Evolutionary conservation across 2,797 vertebrate genomes (phyloP).

Genomic region (Pterois miles): DNA sequence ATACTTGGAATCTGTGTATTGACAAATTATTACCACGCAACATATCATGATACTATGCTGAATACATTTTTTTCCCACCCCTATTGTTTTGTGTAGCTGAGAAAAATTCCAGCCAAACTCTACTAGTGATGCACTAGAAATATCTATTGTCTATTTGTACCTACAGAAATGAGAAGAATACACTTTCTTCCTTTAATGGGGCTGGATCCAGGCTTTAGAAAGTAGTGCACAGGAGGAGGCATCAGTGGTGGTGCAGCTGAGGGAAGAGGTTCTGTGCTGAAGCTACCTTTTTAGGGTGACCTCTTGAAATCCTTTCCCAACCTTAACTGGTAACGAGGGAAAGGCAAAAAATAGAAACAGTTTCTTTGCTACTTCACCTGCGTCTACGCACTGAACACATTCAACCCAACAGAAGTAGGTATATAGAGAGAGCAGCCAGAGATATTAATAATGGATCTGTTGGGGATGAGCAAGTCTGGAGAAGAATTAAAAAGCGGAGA

Average conservation of each 20-base stretch:
- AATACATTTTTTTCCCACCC: too few relatives aligned
- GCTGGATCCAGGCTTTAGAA: slow-evolving; percentile 24
- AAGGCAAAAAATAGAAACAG: not conserved
- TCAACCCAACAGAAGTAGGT: not conserved
- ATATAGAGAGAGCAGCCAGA: not conserved
- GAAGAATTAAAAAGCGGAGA: slow-evolving; percentile 10
- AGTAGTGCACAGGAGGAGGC: not conserved
- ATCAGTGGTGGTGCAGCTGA: not conserved
- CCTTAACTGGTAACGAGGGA: not conserved
- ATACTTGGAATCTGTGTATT: too few relatives aligned
- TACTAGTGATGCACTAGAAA: not conserved
- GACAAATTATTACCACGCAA: too few relatives aligned
- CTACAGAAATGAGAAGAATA: not conserved
- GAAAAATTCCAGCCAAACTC: not conserved
- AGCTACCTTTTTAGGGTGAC: not conserved
- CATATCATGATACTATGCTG: too few relatives aligned
- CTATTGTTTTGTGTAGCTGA: not conserved
- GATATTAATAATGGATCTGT: not conserved
- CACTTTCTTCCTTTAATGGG: not conserved
- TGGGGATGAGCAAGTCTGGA: not conserved
- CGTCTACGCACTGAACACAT: not conserved
- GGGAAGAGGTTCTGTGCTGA: not conserved
- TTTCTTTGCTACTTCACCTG: not conserved
- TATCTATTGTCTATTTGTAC: not conserved
- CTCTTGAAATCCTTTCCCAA: not conserved